Evolutionary conservation across 2,113 vertebrate species (phyloP).

Genomic region (Pyxicephalus adspersus): DNA sequence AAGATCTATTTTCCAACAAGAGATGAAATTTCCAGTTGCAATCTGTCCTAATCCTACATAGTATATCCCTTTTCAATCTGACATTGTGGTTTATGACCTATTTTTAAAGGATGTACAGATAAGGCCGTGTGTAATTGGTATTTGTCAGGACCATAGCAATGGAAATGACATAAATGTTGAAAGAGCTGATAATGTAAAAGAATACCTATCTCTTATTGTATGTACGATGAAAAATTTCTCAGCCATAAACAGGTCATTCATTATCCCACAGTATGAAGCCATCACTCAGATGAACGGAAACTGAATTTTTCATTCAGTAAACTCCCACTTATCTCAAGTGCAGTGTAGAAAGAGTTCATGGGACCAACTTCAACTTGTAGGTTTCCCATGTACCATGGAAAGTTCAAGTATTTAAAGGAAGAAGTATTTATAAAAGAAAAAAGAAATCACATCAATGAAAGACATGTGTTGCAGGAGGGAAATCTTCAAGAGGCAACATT

Average conservation of each 20-base stretch:
- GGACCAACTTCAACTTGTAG: not conserved
- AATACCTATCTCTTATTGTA: conserved; percentile 10
- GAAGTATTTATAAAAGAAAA: no score
- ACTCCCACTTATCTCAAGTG: conserved; percentile 40
- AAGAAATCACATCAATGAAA: no score
- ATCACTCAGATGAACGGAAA: conserved; percentile 29
- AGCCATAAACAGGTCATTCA: conserved; percentile 26
- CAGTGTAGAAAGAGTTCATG: conserved; percentile 21
- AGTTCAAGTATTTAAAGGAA: no score
- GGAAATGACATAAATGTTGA: conserved; percentile 5
- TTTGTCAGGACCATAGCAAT: not conserved
- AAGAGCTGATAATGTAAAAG: not conserved
- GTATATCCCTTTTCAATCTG: no score
- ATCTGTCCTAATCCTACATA: no score
- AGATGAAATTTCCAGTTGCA: no score
- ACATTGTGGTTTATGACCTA: no score
- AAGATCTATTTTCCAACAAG: no score
- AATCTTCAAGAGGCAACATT: no score
- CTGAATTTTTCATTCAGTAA: not conserved
- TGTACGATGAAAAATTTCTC: conserved; percentile 33
- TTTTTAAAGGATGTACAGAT: no score
- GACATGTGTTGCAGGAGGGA: no score
- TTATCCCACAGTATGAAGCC: conserved; percentile 13
- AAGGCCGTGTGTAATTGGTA: no score
- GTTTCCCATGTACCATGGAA: conserved; percentile 11